Percentiles rank a stretch among this genome's conserved stretches.
Evolutionary conservation across 2,113 vertebrate species (phyloP).

Genomic region (Trogon surrucura): DNA sequence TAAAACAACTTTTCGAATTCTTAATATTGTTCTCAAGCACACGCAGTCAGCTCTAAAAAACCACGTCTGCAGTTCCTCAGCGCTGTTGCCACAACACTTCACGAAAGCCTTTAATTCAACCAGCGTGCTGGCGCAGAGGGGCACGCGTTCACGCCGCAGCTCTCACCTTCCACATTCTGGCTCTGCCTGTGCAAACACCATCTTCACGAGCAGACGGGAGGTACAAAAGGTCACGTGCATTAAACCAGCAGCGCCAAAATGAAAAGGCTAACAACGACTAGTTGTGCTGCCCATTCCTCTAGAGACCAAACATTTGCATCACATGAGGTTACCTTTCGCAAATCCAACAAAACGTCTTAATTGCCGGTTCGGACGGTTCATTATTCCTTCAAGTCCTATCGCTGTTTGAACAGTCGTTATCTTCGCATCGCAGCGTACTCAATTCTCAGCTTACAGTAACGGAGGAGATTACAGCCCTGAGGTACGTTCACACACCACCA

Average conservation of each 20-base stretch:
- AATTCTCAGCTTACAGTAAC: background rate
- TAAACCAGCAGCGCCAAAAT: background rate
- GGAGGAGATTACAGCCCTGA: background rate
- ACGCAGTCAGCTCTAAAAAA: background rate
- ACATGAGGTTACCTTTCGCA: background rate
- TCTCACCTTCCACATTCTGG: background rate
- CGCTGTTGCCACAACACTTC: background rate
- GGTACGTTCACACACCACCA: rapidly evolving
- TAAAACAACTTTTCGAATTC: background rate
- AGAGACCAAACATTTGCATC: background rate
- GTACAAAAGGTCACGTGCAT: background rate
- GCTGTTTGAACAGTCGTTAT: background rate
- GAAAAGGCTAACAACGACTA: background rate
- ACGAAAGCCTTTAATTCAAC: background rate
- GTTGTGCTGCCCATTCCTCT: background rate
- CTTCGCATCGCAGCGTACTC: background rate
- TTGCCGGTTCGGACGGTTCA: background rate
- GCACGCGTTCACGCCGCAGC: rapidly evolving
- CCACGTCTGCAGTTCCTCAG: background rate
- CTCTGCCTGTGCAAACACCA: background rate
- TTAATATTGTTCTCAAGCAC: background rate
- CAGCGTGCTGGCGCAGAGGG: background rate
- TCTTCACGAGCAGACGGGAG: background rate
- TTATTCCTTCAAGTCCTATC: background rate
- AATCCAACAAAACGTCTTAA: background rate